Conservation (phyloP, 2,888 invertebrate species). For the Tethea ocularis region DNA sequence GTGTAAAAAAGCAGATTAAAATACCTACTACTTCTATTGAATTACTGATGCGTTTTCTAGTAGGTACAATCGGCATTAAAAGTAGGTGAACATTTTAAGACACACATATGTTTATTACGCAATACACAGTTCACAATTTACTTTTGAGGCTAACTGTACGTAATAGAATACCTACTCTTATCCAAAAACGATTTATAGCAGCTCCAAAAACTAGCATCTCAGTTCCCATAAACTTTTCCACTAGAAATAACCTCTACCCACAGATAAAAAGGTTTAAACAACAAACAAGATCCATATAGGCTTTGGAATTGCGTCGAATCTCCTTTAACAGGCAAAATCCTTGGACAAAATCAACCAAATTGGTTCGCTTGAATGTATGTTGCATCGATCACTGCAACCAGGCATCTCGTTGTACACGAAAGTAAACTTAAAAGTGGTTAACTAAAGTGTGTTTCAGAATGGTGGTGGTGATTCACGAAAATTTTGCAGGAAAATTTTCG, state of each 20-base stretch:
- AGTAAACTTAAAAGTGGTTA: constrained; percentile 26
- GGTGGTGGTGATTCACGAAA: constrained; percentile 30
- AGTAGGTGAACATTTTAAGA: no score
- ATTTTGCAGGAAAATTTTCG: constrained; percentile 56
- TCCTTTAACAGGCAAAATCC: constrained; percentile 33
- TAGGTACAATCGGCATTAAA: no score
- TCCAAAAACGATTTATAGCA: constrained; percentile 9
- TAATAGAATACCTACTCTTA: not conserved
- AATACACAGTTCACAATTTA: no score
- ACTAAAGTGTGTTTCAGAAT: constrained; percentile 34
- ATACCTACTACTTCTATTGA: no score
- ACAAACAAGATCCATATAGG: constrained; percentile 33
- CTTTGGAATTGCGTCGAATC: constrained; percentile 34
- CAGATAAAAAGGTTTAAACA: not conserved
- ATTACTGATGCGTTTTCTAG: no score
- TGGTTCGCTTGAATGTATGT: constrained; percentile 63
- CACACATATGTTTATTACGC: no score
- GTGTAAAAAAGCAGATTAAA: no score
- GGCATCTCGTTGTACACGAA: constrained; percentile 23
- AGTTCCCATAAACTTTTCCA: not conserved
- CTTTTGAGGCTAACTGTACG: no score
- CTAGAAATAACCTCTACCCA: not conserved
- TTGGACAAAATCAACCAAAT: constrained; percentile 71
- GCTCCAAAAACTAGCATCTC: no score
- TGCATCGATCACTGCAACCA: constrained; percentile 55